Conservation (phyloP, 2,888 invertebrate species). For the Onthophagus sagittarius region DNA sequence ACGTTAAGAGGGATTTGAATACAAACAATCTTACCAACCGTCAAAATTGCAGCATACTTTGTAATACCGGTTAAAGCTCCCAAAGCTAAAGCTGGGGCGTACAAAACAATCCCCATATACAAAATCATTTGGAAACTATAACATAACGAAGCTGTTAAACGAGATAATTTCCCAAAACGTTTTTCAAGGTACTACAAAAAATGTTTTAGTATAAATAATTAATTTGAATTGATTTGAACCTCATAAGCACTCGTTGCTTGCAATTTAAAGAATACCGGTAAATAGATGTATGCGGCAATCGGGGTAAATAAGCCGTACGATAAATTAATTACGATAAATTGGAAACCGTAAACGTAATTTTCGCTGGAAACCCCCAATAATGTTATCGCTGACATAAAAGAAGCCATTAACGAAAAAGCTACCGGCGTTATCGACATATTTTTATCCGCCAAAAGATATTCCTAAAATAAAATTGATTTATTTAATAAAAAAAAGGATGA, state of each 20-base stretch:
- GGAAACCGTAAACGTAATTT: constrained; percentile 71
- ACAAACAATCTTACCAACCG: constrained; percentile 52
- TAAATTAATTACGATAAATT: constrained; percentile 68
- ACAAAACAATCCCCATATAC: constrained; percentile 88
- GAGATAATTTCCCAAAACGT: constrained; percentile 73
- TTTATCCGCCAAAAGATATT: constrained; percentile 72
- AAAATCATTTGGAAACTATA: constrained; percentile 72
- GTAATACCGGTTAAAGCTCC: constrained; percentile 79
- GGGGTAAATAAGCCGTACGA: constrained; percentile 71
- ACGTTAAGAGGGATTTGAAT: too few species aligned
- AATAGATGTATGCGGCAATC: constrained; percentile 64
- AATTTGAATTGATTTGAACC: constrained; percentile 42
- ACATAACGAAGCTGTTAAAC: constrained; percentile 65
- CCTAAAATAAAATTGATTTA: constrained; percentile 48
- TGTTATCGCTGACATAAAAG: constrained; percentile 82
- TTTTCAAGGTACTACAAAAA: constrained; percentile 73
- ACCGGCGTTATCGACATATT: constrained; percentile 72
- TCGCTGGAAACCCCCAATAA: constrained; percentile 61
- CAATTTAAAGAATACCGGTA: constrained; percentile 76
- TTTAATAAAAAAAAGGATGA: too few species aligned
- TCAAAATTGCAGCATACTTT: constrained; percentile 64
- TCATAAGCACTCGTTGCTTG: constrained; percentile 77
- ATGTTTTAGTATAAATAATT: constrained; percentile 2
- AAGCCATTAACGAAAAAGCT: constrained; percentile 80
- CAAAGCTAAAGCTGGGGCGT: constrained; percentile 86